phyloP scores from a whole-genome alignment of 2,113 vertebrate genomes.

The Terrapene triunguis region DNA sequence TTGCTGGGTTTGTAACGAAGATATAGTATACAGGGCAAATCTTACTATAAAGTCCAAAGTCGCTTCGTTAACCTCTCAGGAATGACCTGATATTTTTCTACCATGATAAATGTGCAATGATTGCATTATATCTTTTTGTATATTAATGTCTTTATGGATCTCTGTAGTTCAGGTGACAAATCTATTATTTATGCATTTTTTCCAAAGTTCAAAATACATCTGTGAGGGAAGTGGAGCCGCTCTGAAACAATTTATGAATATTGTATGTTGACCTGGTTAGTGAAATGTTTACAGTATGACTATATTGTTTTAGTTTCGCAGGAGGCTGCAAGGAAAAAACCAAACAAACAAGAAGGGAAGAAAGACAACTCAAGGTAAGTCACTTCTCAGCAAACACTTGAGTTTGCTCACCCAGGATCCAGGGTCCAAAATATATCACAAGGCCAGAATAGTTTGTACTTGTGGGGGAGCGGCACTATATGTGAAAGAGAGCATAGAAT shows the following conservation, averaged over 20 bases:
- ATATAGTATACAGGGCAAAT: not conserved
- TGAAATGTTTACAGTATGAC: not conserved
- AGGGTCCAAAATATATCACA: no score
- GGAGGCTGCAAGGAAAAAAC: not conserved
- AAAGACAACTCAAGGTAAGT: not conserved
- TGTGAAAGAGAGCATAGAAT: no score
- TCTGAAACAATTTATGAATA: not conserved
- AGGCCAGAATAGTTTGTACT: no score
- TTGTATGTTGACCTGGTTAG: not conserved
- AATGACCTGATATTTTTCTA: accelerated
- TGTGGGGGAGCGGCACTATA: no score
- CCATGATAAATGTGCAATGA: not conserved
- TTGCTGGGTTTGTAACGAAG: not conserved
- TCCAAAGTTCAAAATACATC: not conserved
- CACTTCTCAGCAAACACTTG: not conserved
- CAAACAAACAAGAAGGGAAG: not conserved
- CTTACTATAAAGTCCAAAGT: not conserved
- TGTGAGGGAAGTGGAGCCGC: not conserved
- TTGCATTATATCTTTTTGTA: accelerated
- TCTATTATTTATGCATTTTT: not conserved
- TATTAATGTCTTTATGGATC: accelerated
- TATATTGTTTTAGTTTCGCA: not conserved
- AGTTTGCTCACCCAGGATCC: not conserved
- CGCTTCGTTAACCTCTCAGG: not conserved
- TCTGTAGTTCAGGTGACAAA: not conserved